phyloP scores from a whole-genome alignment of 2,888 invertebrate genomes.

The Xylota sylvarum region DNA sequence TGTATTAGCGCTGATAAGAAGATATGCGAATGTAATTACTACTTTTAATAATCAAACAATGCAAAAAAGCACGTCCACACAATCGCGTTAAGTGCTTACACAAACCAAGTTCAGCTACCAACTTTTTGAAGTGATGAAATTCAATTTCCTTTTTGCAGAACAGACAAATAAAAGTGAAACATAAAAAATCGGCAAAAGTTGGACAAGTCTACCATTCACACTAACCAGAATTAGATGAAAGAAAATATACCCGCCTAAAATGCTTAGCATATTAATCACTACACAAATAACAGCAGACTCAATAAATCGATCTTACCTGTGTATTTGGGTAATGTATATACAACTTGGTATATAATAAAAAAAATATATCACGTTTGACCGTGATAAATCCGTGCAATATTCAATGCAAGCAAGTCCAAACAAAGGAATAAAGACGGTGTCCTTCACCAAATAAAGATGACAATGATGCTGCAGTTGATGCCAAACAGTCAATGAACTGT shows the following conservation, averaged over 20 bases:
- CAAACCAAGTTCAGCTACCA: no score
- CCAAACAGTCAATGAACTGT: constrained; percentile 50
- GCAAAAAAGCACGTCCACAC: no score
- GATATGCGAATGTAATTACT: no score
- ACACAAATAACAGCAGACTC: background rate
- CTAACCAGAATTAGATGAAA: no score
- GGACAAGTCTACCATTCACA: background rate
- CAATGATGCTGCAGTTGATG: background rate
- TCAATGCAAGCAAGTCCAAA: constrained; percentile 25
- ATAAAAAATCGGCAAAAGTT: background rate
- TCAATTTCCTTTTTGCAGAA: no score
- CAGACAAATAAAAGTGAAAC: background rate
- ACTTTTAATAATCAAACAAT: no score
- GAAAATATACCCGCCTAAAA: no score
- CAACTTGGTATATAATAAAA: constrained; percentile 14
- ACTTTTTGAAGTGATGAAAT: no score
- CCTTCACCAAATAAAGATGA: constrained; percentile 10
- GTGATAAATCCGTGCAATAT: constrained; percentile 37
- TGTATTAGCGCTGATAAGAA: no score
- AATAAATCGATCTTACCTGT: constrained; percentile 40
- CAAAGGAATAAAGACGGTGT: constrained; percentile 10
- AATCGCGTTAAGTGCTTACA: no score
- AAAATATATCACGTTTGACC: constrained; percentile 28
- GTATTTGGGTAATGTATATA: constrained; percentile 43
- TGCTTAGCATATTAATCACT: no score